These are phyloP conservation scores for Drosophila simulans DNA, from an alignment of 1,140 invertebrate genomes.

Conservation along the genomic window DNA sequence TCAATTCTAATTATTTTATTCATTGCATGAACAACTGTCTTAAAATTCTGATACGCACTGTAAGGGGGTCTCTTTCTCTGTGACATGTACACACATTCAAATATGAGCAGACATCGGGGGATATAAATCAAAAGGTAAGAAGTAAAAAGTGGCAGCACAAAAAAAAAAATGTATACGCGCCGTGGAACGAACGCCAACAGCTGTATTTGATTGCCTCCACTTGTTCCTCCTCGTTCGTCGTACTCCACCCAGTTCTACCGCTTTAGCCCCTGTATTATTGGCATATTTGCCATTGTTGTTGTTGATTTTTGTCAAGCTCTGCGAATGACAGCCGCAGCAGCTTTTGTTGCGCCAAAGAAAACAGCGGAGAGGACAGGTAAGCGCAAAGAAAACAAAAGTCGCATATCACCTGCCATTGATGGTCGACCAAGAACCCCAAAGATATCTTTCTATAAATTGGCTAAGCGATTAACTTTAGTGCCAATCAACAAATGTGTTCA, in stretches of 20 bases:
- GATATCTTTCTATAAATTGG: background rate
- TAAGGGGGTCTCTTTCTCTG: slow-evolving; percentile 6
- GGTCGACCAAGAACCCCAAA: slow-evolving; percentile 13
- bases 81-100: background rate
- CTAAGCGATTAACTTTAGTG: background rate
- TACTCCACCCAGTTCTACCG: slow-evolving; percentile 3
- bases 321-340: slow-evolving; percentile 26
- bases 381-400: slow-evolving; percentile 26
- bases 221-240: slow-evolving; percentile 12
- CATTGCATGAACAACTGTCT: background rate
- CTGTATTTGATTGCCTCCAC: slow-evolving; percentile 46
- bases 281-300: slow-evolving; percentile 25
- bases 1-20: background rate
- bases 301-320: slow-evolving; percentile 44
- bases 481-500: background rate
- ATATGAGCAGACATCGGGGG: slow-evolving; percentile 12
- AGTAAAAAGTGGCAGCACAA: slow-evolving; percentile 19
- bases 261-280: slow-evolving; percentile 27
- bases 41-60: slow-evolving; percentile 21
- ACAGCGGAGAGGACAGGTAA: slow-evolving; percentile 15
- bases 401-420: slow-evolving; percentile 37
- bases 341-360: slow-evolving; percentile 31
- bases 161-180: slow-evolving; percentile 19
- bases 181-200: slow-evolving; percentile 31
- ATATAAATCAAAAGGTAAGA: slow-evolving; percentile 40